Percentiles rank a stretch among this genome's conserved stretches.
phyloP scores from a whole-genome alignment of 1,140 invertebrate genomes.

The Drosophila kurseongensis region DNA sequence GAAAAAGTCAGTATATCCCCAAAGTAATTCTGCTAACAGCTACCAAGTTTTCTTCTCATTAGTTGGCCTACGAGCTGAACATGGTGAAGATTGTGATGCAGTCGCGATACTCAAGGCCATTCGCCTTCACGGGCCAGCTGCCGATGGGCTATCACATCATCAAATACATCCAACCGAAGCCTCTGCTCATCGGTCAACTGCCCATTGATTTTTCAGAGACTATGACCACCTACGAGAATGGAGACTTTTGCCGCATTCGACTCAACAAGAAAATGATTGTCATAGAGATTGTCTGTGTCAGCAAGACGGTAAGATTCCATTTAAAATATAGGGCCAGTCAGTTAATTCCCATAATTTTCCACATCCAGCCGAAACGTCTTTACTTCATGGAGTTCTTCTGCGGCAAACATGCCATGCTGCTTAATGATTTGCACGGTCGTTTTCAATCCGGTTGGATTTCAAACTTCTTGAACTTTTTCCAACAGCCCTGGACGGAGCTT shows the following conservation, averaged over 20 bases:
- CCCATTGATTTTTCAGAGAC: slow-evolving; percentile 19
- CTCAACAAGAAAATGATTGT: slow-evolving; percentile 19
- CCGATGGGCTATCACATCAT: slow-evolving; percentile 44
- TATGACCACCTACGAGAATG: slow-evolving; percentile 47
- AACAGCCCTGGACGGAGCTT: slow-evolving; percentile 62
- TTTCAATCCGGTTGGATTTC: slow-evolving; percentile 37
- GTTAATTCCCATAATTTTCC: no score
- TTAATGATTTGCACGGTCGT: slow-evolving; percentile 51
- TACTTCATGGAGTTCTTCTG: slow-evolving; percentile 61
- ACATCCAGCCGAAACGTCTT: slow-evolving; percentile 3
- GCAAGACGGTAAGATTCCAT: slow-evolving; percentile 20
- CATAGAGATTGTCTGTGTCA: slow-evolving; percentile 55
- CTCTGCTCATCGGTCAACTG: slow-evolving; percentile 33
- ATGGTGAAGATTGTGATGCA: slow-evolving; percentile 13
- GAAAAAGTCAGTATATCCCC: slow-evolving; percentile 32
- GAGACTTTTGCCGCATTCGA: slow-evolving; percentile 53
- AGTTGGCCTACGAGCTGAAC: slow-evolving; percentile 22
- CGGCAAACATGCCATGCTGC: slow-evolving; percentile 51
- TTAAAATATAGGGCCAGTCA: no score
- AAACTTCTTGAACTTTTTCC: slow-evolving; percentile 50
- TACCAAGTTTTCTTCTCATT: not conserved
- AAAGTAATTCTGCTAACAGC: not conserved
- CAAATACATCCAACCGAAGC: slow-evolving; percentile 52
- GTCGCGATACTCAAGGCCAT: slow-evolving; percentile 25
- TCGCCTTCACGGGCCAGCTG: slow-evolving; percentile 30